Evolutionary conservation across 2,797 vertebrate genomes (phyloP).

Genomic region (Halcyon badia): DNA sequence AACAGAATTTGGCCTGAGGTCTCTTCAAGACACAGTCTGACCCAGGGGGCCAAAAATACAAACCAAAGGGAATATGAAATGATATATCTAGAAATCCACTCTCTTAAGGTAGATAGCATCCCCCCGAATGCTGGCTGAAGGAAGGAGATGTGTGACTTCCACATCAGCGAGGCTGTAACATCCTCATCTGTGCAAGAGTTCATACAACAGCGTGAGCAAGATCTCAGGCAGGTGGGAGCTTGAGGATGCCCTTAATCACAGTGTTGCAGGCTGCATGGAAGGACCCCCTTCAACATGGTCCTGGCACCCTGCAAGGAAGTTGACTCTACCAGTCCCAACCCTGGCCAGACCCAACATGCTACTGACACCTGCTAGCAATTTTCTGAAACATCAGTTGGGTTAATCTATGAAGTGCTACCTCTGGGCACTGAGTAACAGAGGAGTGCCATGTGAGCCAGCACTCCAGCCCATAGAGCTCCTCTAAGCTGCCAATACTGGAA

Average conservation of each 20-base stretch:
- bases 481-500: background rate
- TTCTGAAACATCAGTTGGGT: background rate
- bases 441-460: background rate
- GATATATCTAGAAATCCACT: background rate
- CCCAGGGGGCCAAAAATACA: background rate
- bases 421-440: accelerated
- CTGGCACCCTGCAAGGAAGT: background rate
- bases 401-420: background rate
- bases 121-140: background rate
- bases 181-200: background rate
- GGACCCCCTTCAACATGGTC: background rate
- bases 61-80: background rate
- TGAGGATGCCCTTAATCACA: background rate
- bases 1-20: conserved; percentile 10
- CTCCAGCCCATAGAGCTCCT: background rate
- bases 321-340: background rate
- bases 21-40: background rate
- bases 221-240: background rate
- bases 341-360: background rate
- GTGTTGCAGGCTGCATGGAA: background rate
- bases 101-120: background rate
- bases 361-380: background rate
- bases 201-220: accelerated
- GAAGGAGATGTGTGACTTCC: background rate
- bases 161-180: accelerated